Evolutionary conservation across 1,140 invertebrate species (phyloP).

Genomic region (Bombyx mori): DNA sequence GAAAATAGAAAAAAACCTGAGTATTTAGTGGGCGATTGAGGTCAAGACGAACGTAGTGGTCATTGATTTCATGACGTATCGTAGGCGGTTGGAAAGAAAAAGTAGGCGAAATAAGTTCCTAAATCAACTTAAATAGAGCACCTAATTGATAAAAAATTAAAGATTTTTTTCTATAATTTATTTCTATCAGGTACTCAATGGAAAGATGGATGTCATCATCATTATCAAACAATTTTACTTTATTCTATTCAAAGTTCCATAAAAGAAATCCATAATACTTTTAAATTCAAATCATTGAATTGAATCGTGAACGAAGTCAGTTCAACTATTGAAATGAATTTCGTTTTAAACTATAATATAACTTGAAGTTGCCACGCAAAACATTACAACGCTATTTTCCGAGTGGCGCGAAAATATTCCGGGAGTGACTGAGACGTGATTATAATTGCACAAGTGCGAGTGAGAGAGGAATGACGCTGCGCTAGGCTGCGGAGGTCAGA

Average conservation of each 20-base stretch:
- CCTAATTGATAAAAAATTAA: no score
- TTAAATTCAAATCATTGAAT: neutral
- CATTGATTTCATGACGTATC: no score
- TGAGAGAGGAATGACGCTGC: slow-evolving; percentile 20
- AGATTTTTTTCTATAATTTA: neutral
- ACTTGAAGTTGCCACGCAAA: slow-evolving; percentile 9
- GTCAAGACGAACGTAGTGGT: no score
- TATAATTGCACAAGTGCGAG: slow-evolving; percentile 19
- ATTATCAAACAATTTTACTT: neutral
- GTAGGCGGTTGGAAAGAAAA: no score
- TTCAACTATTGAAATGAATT: no score
- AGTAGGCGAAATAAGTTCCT: no score
- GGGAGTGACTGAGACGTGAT: slow-evolving; percentile 42
- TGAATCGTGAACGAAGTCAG: no score
- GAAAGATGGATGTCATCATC: neutral
- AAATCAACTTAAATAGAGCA: no score
- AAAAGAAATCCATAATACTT: neutral
- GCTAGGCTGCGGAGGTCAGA: slow-evolving; percentile 64
- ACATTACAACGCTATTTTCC: slow-evolving; percentile 41
- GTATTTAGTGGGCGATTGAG: no score
- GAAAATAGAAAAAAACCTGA: no score
- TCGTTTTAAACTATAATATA: no score
- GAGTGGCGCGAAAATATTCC: slow-evolving; percentile 64
- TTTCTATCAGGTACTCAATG: neutral
- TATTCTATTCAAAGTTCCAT: neutral